phyloP scores from a whole-genome alignment of 2,113 vertebrate species.

The Oostethus manadensis region DNA sequence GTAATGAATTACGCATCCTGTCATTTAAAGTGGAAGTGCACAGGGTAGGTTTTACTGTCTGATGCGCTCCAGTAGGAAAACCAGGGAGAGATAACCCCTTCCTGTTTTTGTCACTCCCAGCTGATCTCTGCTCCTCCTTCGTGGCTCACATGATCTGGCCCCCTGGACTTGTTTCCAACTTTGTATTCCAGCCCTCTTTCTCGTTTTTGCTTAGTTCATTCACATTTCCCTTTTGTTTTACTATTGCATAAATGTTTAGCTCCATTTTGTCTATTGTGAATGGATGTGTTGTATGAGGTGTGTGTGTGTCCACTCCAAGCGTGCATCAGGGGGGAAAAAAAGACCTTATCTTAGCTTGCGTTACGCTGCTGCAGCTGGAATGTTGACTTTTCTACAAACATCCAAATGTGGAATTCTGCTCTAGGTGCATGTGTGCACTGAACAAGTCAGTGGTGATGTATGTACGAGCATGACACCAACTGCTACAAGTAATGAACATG shows the following conservation, averaged over 20 bases:
- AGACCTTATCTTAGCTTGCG: conserved; percentile 34
- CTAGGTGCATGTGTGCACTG: conserved; percentile 50
- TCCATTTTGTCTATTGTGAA: neutral
- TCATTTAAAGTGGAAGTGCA: conserved; percentile 19
- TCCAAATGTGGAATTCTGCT: conserved; percentile 68
- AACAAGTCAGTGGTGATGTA: conserved; percentile 51
- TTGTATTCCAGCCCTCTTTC: conserved; percentile 8
- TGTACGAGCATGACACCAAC: conserved; percentile 51
- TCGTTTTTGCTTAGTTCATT: neutral
- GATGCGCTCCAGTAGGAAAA: conserved; percentile 61
- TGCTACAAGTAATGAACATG: conserved; percentile 35
- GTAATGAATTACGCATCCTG: neutral
- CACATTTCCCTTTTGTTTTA: conserved; percentile 13
- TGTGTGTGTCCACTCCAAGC: conserved; percentile 22
- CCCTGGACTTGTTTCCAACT: conserved; percentile 40
- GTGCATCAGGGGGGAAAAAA: conserved; percentile 6
- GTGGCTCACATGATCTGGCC: conserved; percentile 49
- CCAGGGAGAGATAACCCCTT: conserved; percentile 72
- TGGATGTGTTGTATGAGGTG: conserved; percentile 16
- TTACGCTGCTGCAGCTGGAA: conserved; percentile 35
- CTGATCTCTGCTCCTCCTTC: conserved; percentile 61
- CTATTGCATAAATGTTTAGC: conserved; percentile 7
- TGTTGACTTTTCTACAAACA: conserved; percentile 68
- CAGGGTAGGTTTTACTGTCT: conserved; percentile 36
- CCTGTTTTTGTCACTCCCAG: conserved; percentile 74